phyloP scores from a whole-genome alignment of 1,140 invertebrate genomes.

The Parapsyche elsis region DNA sequence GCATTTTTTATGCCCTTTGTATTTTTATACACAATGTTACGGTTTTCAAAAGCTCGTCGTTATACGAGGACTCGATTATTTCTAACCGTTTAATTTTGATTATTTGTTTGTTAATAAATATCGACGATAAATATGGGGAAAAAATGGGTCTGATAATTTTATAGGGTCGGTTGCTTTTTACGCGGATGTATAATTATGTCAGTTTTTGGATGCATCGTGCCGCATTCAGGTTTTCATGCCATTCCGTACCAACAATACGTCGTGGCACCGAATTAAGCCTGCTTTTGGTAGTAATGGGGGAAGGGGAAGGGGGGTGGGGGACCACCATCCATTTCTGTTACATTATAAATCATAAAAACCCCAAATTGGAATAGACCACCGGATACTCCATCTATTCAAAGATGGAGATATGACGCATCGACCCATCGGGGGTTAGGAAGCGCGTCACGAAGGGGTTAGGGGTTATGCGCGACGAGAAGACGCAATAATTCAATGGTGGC shows the following conservation, averaged over 20 bases:
- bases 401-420: neutral
- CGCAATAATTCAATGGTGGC: neutral
- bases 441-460: neutral
- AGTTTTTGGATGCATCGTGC: conserved; percentile 15
- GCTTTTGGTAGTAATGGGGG: neutral
- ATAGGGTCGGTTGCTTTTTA: too few relatives aligned
- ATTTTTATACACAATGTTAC: too few relatives aligned
- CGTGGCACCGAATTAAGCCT: conserved; percentile 18
- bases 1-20: too few relatives aligned
- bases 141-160: too few relatives aligned
- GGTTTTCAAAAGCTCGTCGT: too few relatives aligned
- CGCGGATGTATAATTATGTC: conserved; percentile 1
- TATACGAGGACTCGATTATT: too few relatives aligned
- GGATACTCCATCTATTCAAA: conserved; percentile 1
- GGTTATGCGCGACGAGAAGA: neutral
- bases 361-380: conserved; percentile 18
- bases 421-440: neutral
- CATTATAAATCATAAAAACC: conserved; percentile 40
- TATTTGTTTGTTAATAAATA: too few relatives aligned
- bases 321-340: conserved; percentile 1
- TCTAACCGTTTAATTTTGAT: too few relatives aligned
- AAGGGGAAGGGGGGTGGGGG: too few relatives aligned
- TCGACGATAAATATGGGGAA: too few relatives aligned
- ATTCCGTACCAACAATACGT: conserved; percentile 36
- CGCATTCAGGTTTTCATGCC: neutral